Conservation (phyloP, 2,888 invertebrate species). For the Diaprepes abbreviatus region DNA sequence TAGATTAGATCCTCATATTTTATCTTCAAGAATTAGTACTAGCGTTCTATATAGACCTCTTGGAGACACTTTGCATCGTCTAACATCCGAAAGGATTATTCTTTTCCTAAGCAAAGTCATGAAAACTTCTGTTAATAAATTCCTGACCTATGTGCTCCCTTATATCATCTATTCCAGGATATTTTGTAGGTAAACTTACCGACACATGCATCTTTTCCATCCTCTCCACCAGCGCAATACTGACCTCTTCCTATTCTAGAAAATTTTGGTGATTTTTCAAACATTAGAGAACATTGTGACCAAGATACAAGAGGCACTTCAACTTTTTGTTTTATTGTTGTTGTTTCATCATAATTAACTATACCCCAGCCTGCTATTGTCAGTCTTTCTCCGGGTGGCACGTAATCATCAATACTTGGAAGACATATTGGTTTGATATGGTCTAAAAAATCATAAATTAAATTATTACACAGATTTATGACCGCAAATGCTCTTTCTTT, state of each 20-base stretch:
- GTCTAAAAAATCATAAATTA: constrained; percentile 49
- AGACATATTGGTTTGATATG: constrained; percentile 62
- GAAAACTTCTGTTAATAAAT: too few species aligned
- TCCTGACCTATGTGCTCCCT: too few species aligned
- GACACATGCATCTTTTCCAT: constrained; percentile 78
- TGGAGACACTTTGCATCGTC: too few species aligned
- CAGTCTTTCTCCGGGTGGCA: constrained; percentile 58
- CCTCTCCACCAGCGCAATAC: constrained; percentile 62
- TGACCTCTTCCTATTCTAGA: constrained; percentile 55
- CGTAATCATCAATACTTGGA: constrained; percentile 55
- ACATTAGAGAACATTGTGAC: constrained; percentile 67
- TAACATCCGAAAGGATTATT: too few species aligned
- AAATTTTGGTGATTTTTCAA: constrained; percentile 44
- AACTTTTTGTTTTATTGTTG: constrained; percentile 74
- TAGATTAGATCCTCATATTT: too few species aligned
- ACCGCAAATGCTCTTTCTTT: too few species aligned
- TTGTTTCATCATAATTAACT: constrained; percentile 54
- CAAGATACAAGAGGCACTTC: constrained; percentile 72
- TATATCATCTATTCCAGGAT: too few species aligned
- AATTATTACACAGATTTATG: too few species aligned
- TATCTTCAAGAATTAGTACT: too few species aligned
- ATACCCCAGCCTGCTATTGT: constrained; percentile 66
- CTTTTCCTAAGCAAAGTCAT: too few species aligned
- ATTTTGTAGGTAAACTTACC: too few species aligned
- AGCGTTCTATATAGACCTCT: too few species aligned